These are phyloP conservation scores for Ochropacha duplaris DNA, from an alignment of 2,888 invertebrate genomes.

Conservation along the genomic window DNA sequence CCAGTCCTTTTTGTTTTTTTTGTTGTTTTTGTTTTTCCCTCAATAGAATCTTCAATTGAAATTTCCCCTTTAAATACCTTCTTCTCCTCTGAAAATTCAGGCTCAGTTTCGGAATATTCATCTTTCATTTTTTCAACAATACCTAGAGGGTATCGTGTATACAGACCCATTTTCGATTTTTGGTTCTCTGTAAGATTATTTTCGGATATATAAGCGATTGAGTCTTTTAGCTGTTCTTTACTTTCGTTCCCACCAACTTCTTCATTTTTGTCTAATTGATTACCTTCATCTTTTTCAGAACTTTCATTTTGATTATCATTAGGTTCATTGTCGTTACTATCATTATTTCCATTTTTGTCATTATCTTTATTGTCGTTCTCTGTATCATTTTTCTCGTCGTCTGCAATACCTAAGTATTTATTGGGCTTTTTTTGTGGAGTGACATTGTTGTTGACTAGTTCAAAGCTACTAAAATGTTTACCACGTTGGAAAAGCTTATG, in stretches of 20 bases:
- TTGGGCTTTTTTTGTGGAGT: constrained; percentile 40
- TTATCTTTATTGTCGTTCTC: constrained; percentile 7
- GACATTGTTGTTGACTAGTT: constrained; percentile 9
- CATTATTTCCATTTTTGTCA: constrained; percentile 15
- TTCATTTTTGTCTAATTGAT: not conserved
- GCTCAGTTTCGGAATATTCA: too few relatives aligned
- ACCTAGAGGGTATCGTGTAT: too few relatives aligned
- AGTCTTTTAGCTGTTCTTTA: too few relatives aligned
- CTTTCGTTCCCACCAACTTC: not conserved
- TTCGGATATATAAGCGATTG: too few relatives aligned
- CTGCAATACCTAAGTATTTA: constrained; percentile 36
- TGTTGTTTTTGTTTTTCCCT: too few relatives aligned
- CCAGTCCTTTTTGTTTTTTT: too few relatives aligned
- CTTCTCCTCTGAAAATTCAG: too few relatives aligned
- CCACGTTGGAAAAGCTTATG: constrained; percentile 49
- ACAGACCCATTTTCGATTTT: too few relatives aligned
- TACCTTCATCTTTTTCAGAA: not conserved
- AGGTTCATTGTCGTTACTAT: not conserved
- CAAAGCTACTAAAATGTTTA: constrained; percentile 26
- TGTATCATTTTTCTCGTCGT: constrained; percentile 12
- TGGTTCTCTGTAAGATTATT: too few relatives aligned
- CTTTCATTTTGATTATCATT: constrained; percentile 1
- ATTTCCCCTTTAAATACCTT: too few relatives aligned
- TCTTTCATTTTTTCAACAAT: too few relatives aligned
- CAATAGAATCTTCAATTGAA: too few relatives aligned